A percentile compares a stretch with the other conserved stretches of the same genome.
phyloP scores from a whole-genome alignment of 2,797 vertebrate species.

The Atherinosoma microstoma region DNA sequence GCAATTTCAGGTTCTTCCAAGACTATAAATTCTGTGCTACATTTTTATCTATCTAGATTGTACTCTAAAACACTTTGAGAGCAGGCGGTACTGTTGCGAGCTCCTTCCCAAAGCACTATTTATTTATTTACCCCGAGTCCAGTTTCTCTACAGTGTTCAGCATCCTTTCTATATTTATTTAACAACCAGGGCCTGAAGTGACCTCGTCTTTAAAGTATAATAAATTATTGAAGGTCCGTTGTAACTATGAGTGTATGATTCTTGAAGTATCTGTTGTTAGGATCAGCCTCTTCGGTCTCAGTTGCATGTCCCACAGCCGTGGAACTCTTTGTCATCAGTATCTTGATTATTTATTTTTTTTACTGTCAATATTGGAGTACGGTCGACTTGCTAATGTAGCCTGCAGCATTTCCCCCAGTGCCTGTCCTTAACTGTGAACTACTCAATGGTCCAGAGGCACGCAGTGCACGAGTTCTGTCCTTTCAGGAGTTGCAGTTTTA shows the following conservation, averaged over 20 bases:
- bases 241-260: constrained; percentile 34
- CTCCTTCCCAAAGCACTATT: constrained; percentile 63
- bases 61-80: constrained; percentile 36
- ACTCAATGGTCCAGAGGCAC: constrained; percentile 76
- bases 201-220: constrained; percentile 50
- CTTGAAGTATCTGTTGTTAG: constrained; percentile 32
- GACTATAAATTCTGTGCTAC: constrained; percentile 4
- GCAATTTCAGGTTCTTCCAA: constrained; percentile 62
- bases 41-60: constrained; percentile 7
- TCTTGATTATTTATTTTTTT: constrained; percentile 12
- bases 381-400: constrained; percentile 73
- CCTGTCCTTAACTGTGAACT: constrained; percentile 86
- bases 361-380: constrained; percentile 32
- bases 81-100: constrained; percentile 49
- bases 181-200: constrained; percentile 54
- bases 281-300: constrained; percentile 26
- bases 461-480: constrained; percentile 39
- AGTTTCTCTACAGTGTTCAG: constrained; percentile 43
- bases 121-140: constrained; percentile 57
- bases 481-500: constrained; percentile 7
- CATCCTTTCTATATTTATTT: constrained; percentile 56
- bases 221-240: constrained; percentile 56
- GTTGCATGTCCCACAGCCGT: constrained; percentile 25
- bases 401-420: constrained; percentile 72
- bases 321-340: constrained; percentile 19